These are phyloP conservation scores for Mobula hypostoma DNA, from an alignment of 2,113 vertebrate genomes.

Conservation along the genomic window DNA sequence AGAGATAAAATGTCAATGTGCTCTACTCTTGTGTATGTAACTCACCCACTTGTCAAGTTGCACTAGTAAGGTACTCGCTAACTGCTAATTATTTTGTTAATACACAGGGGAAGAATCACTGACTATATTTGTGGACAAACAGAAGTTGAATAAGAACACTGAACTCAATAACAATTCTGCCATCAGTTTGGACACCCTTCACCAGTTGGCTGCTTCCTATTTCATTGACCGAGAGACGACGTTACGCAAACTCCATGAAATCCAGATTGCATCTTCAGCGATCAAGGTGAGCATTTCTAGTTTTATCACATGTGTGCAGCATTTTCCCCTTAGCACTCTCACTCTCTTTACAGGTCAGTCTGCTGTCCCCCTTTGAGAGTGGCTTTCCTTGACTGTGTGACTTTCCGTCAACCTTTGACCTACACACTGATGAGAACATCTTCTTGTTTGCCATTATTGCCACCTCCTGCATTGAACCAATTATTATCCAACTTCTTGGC, in stretches of 20 bases:
- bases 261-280: constrained; percentile 91
- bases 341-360: no score
- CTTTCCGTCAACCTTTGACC: not conserved
- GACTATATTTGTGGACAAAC: constrained; percentile 97
- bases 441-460: not conserved
- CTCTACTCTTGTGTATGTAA: not conserved
- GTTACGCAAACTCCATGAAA: constrained; percentile 82
- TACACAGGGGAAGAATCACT: constrained; percentile 85
- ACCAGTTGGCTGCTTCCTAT: constrained; percentile 94
- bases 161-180: constrained; percentile 76
- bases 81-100: constrained; percentile 36
- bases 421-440: not conserved
- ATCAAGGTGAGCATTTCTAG: constrained; percentile 73
- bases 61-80: not conserved
- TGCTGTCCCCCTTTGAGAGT: not conserved
- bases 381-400: not conserved
- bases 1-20: not conserved
- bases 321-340: no score
- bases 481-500: not conserved
- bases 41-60: not conserved
- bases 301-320: not conserved
- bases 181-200: constrained; percentile 85
- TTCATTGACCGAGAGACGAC: constrained; percentile 96
- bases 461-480: not conserved
- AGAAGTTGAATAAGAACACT: constrained; percentile 79